Evolutionary conservation across 1,140 invertebrate genomes (phyloP), one percentile per base, ranked within the genome.

Genomic region (Marisa cornuarietis): DNA sequence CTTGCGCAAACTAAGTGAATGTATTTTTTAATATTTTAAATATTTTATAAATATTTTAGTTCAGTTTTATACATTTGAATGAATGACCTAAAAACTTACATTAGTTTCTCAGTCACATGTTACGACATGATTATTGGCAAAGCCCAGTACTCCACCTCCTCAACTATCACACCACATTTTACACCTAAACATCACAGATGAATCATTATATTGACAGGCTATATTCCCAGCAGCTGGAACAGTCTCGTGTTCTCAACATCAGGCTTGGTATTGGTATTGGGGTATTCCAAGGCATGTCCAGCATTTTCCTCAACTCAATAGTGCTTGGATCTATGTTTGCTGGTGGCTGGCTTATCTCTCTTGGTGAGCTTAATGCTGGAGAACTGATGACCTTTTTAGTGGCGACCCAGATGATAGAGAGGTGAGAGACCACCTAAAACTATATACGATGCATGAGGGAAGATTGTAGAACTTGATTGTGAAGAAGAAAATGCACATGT

Each of bases 311-410:
- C 31, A 93, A 94, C 90, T 91, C 95, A 58, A 94, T 98, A 90
- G 94, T 99, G n/a, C 91, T 99, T 54, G 94, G 94, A 9, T 97
- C 96, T 0, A 92, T 99, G 80, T 97, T 95, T 86, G 93, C 96
- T 81, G 98, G 97, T 78, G 96, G 97, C 24, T 94, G 95, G 85
- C 91, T 98, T 22, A 94, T 99, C 92, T 94, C 95, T 0, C 93
- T 93, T 9, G 93, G 95, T 58, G 93, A 96, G 86, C 92, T 99
- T 83, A 93, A 95, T 20, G 93, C 96, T 16, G 98, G 98, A 72
- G 94, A 97, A 84, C 92, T 99, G 16, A 99, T 99, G 96, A 95
- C 97, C 8, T 99, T 98, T 91, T 91, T 99, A 14, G 97, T 98
- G 24, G 96, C 97, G 22, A 95, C 96, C 0, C 98, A 99, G 92